Evolutionary conservation across 2,113 vertebrate genomes (phyloP), one percentile per base, ranked within the genome.

Genomic region (Campylomormyrus numenius): DNA sequence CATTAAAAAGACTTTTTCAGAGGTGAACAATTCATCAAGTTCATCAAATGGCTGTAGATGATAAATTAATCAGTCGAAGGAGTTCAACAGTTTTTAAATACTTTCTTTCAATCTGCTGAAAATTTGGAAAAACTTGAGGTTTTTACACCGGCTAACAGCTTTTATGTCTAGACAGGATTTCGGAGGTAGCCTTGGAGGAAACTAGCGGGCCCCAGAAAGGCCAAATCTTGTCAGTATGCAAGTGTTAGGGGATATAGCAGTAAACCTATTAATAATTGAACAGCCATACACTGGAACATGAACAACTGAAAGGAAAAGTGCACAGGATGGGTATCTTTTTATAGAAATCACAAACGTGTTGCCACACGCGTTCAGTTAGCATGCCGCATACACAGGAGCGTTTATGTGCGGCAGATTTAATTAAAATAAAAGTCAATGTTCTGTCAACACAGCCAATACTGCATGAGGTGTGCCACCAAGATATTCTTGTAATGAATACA

Each of bases 151-250:
- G 70, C 58, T 50, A 77, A 50, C 85, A 58, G 74, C 88, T 90
- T 89, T 89, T 89, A 62, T 90, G 90, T 90, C 90, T 90, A 89
- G 52, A 89, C 90, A 90, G 13, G 27, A n/a, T 91, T 88, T 91
- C n/a, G 50, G 88, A 89, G 50, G 70, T 50, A 88, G 92, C 87
- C 91, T 92, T 93, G 91, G 80, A 90, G 90, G 91, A 88, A 92
- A 88, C 90, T 91, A 90, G 83, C 46, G 85, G 91, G 90, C 91
- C 85, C 89, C 89, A 91, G 91, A 92, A 93, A 93, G 91, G 85
- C 91, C 91, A 90, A 89, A 89, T 66, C 93, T 91, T 92, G 92
- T 94, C 91, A 92, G 91, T 90, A 92, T 94, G 91, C 90, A 86
- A 93, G 92, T 90, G 90, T 87, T 91, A 92, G 84, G 88, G 92